These are phyloP conservation scores for Schizothorax lantsangensis DNA, from an alignment of 2,797 vertebrate species.

Conservation along the genomic window DNA sequence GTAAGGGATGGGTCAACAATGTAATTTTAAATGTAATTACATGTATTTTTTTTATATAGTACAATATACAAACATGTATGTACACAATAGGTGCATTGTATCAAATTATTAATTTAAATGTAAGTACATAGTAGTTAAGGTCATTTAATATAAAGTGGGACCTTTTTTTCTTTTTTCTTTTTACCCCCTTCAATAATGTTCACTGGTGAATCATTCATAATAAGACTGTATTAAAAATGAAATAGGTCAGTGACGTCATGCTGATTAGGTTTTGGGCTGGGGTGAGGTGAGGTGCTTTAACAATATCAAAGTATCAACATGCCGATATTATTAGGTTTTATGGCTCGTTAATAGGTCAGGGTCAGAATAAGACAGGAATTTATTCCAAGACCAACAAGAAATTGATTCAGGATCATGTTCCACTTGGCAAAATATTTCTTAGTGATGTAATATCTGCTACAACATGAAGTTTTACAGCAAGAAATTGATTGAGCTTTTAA, in stretches of 20 bases:
- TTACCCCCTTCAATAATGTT: background rate
- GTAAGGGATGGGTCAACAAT: too few relatives aligned
- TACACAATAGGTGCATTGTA: too few relatives aligned
- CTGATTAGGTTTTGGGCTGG: background rate
- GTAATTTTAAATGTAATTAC: too few relatives aligned
- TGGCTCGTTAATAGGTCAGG: background rate
- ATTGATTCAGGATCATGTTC: constrained; percentile 1
- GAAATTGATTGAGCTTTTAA: constrained; percentile 24
- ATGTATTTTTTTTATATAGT: too few relatives aligned
- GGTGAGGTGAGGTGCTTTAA: background rate
- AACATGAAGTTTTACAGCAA: constrained; percentile 28
- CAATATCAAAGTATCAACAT: background rate
- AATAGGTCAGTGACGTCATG: background rate
- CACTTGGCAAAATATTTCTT: background rate
- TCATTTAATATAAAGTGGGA: too few relatives aligned
- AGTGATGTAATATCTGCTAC: constrained; percentile 16
- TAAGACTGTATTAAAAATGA: background rate
- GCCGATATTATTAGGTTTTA: background rate
- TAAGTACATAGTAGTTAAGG: too few relatives aligned
- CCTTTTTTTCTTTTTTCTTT: too few relatives aligned
- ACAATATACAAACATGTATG: too few relatives aligned
- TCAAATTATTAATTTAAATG: too few relatives aligned
- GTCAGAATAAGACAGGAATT: background rate
- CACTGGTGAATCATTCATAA: background rate
- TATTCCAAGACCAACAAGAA: background rate